Evolutionary conservation across 2,888 invertebrate species (phyloP), one percentile per base, ranked within the genome.

Genomic region (Ceratothoa steindachneri): DNA sequence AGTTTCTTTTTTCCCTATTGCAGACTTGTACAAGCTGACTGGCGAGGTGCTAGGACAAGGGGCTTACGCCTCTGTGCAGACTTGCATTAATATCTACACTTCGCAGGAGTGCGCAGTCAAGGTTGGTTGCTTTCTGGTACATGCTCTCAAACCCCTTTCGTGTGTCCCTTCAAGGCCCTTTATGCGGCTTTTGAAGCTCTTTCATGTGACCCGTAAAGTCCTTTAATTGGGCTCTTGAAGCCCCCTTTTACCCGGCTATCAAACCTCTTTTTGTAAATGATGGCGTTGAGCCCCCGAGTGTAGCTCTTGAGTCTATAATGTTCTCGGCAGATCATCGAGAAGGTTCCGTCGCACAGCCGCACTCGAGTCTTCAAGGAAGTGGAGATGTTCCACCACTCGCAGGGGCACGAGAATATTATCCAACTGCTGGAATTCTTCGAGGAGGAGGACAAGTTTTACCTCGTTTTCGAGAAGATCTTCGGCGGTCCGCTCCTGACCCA

Each of bases 381-480:
- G 83, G 97, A 98, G 88, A 97, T 96, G 81, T 97, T 98, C 89
- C 95, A 97, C 87, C 93, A 97, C 87, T 98, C 97, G 87, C 93
- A 94, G 86, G 95, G 95, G 82, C 97, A 98, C 87, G 93, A 93
- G 80, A 95, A 97, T 86, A 97, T 99, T 86, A 93, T 98, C 85
- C 96, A 97, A 87, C 89, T 99, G 85, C 91, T 95, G 83, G 97
- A 98, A 86, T 95, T 93, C 87, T 95, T 96, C 86, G 97, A 97
- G 87, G 97, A 97, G 87, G 93, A 95, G 83, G 93, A 93, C 77
- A 84, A 85, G 80, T 97, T 97, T 87, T 97, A 95, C 87, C 90
- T 98, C 86, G 95, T 97, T 84, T 98, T 97, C 88, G 97, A 98
- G 87, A 97, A 97, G 55, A 69, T 74, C n/a, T 74, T 73, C 22